Evolutionary conservation across 2,113 vertebrate genomes (phyloP).

Genomic region (Rhineura floridana): DNA sequence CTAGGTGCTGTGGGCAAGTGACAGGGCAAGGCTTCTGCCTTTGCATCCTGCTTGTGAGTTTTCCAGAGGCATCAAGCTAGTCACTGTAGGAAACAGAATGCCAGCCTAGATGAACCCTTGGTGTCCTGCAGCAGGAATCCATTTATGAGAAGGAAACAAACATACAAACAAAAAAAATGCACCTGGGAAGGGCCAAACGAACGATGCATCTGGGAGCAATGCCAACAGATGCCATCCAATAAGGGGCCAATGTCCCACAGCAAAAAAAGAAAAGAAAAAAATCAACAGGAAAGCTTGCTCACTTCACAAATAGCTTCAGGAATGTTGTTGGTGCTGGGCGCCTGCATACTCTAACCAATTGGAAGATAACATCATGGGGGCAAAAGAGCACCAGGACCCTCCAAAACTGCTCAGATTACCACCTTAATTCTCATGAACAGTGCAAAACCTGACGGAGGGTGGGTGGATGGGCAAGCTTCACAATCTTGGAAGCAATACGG

Average conservation of each 20-base stretch:
- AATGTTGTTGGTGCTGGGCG: no score
- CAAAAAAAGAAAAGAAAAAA: no score
- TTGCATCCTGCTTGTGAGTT: no score
- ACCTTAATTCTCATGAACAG: neutral
- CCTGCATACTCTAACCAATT: no score
- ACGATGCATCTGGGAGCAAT: neutral
- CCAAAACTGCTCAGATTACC: no score
- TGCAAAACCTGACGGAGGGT: neutral
- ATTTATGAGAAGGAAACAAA: neutral
- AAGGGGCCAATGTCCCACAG: neutral
- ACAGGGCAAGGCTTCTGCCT: no score
- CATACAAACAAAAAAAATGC: neutral
- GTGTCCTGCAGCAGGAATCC: neutral
- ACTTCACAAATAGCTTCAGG: no score
- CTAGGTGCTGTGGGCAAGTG: no score
- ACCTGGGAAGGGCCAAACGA: neutral
- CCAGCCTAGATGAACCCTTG: no score
- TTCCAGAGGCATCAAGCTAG: no score
- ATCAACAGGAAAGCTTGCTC: neutral
- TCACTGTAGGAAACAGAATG: no score
- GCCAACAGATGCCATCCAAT: neutral
- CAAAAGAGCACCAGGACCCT: neutral
- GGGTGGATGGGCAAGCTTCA: neutral
- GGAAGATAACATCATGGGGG: neutral
- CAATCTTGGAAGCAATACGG: neutral